These are phyloP conservation scores for Dolichopus griseipennis DNA, from an alignment of 2,888 invertebrate species.

Conservation along the genomic window DNA sequence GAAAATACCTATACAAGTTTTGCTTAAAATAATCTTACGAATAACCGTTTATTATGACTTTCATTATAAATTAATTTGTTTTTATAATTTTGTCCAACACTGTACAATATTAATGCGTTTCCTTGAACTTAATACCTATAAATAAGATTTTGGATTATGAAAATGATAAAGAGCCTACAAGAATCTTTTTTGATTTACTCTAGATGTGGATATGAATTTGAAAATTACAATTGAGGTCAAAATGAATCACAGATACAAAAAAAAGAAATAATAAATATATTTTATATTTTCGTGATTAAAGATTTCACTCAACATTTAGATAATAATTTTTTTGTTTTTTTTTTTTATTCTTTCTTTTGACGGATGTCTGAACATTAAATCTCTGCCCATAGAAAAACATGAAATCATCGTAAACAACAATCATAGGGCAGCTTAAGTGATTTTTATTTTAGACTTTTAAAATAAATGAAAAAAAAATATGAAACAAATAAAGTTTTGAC, in stretches of 20 bases:
- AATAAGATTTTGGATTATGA: conserved; percentile 6
- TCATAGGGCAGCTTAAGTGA: neutral
- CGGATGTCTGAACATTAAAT: conserved; percentile 3
- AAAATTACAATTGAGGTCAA: conserved; percentile 4
- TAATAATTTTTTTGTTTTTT: neutral
- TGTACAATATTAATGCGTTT: neutral
- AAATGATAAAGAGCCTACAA: neutral
- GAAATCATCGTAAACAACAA: neutral
- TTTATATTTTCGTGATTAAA: neutral
- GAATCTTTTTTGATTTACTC: neutral
- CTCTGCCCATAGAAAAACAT: neutral
- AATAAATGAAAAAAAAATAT: neutral
- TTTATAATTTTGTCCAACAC: too few species aligned
- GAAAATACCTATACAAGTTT: too few species aligned
- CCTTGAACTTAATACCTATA: neutral
- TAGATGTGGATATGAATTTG: neutral
- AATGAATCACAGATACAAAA: neutral
- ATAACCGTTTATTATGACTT: too few species aligned
- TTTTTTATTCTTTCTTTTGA: neutral
- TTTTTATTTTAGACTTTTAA: neutral
- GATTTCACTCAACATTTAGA: neutral
- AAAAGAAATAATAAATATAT: neutral
- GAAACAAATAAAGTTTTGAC: too few species aligned
- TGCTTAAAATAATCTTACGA: too few species aligned
- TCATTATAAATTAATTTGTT: too few species aligned